A percentile compares a stretch with the other conserved stretches of the same genome.
Evolutionary conservation across 1,140 invertebrate genomes (phyloP).

Genomic region (Rhyzopertha dominica): DNA sequence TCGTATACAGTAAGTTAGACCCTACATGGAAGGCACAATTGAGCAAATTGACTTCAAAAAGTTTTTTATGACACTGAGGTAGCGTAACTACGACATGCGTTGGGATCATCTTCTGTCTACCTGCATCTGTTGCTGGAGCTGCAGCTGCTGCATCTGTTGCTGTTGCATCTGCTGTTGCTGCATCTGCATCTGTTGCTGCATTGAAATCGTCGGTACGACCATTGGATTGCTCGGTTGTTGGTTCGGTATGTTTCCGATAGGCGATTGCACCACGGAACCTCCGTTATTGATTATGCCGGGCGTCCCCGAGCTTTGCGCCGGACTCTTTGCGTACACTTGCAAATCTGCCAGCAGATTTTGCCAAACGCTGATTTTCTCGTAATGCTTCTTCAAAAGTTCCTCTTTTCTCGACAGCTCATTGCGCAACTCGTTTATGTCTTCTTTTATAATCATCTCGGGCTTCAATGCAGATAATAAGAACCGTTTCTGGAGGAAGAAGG

Average conservation of each 20-base stretch:
- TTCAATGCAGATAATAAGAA: constrained; percentile 85
- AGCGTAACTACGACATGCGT: no score
- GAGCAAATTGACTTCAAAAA: no score
- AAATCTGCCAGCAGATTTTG: constrained; percentile 77
- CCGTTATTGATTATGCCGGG: constrained; percentile 24
- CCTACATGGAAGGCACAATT: no score
- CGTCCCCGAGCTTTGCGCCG: constrained; percentile 46
- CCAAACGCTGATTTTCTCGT: constrained; percentile 87
- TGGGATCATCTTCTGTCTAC: constrained; percentile 41
- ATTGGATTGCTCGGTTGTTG: constrained; percentile 34
- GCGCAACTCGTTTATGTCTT: constrained; percentile 82
- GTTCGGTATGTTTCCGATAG: constrained; percentile 28
- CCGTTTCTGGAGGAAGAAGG: constrained; percentile 89
- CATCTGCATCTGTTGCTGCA: constrained; percentile 50
- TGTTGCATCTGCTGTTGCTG: constrained; percentile 50
- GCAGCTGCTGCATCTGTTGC: constrained; percentile 53
- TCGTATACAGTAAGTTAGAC: no score
- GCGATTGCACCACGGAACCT: constrained; percentile 26
- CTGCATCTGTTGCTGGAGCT: constrained; percentile 44
- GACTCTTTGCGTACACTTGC: constrained; percentile 51
- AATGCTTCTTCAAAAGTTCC: constrained; percentile 79
- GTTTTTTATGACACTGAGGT: no score
- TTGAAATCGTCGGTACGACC: constrained; percentile 26
- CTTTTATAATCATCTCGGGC: constrained; percentile 85
- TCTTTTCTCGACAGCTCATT: constrained; percentile 82